phyloP scores from a whole-genome alignment of 2,113 vertebrate species.

The Cololabis saira region DNA sequence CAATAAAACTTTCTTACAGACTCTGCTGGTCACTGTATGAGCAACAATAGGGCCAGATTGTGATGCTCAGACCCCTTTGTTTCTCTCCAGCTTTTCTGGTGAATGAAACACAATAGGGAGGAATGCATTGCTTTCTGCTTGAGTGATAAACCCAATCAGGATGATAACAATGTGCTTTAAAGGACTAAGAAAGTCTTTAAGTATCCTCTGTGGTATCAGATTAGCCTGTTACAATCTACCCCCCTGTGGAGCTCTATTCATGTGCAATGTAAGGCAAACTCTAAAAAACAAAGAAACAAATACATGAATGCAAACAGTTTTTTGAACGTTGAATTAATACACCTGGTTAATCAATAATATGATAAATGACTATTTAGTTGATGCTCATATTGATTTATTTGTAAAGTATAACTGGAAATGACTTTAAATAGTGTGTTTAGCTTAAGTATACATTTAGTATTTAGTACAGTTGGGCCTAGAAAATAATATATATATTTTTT shows the following conservation, averaged over 20 bases:
- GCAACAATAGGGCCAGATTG: slow-evolving; percentile 67
- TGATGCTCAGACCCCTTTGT: slow-evolving; percentile 66
- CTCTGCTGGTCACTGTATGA: slow-evolving; percentile 71
- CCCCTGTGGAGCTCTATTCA: slow-evolving; percentile 64
- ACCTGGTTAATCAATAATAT: too few relatives aligned
- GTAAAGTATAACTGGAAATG: too few relatives aligned
- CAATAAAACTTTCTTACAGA: slow-evolving; percentile 65
- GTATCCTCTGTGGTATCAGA: slow-evolving; percentile 73
- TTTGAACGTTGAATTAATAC: slow-evolving; percentile 21
- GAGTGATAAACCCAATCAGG: slow-evolving; percentile 78
- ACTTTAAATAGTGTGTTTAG: too few relatives aligned
- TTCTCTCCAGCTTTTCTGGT: slow-evolving; percentile 60
- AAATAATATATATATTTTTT: too few relatives aligned
- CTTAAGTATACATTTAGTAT: too few relatives aligned
- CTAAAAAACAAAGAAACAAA: slow-evolving; percentile 56
- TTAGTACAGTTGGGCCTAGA: too few relatives aligned
- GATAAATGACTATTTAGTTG: too few relatives aligned
- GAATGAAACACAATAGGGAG: slow-evolving; percentile 72
- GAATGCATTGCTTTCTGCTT: slow-evolving; percentile 75
- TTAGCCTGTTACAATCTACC: slow-evolving; percentile 72
- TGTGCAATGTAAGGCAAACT: slow-evolving; percentile 59
- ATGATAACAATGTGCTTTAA: slow-evolving; percentile 78
- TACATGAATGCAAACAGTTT: slow-evolving; percentile 38
- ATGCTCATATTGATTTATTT: too few relatives aligned
- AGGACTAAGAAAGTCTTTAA: slow-evolving; percentile 74